Evolutionary conservation across 2,113 vertebrate genomes (phyloP).

Genomic region (Riparia riparia): DNA sequence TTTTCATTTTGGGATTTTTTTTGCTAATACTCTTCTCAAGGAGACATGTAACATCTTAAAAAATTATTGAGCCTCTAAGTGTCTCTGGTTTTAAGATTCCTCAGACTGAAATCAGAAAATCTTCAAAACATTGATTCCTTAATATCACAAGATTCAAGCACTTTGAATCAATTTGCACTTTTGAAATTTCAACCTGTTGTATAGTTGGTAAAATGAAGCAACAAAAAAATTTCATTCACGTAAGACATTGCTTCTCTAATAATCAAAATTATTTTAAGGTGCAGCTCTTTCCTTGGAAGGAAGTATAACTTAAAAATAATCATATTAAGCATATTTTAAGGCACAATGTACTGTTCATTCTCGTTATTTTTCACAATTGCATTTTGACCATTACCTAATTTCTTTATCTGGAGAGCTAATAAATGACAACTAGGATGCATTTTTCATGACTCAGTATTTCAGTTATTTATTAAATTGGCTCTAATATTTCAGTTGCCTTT

Average conservation of each 20-base stretch:
- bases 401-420: slow-evolving; percentile 11
- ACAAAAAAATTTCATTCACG: neutral
- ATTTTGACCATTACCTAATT: neutral
- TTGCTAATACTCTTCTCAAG: neutral
- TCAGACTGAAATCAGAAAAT: neutral
- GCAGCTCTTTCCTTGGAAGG: neutral
- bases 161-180: neutral
- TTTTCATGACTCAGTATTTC: neutral
- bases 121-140: neutral
- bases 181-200: neutral
- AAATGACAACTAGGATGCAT: neutral
- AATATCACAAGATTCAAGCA: neutral
- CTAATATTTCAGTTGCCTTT: neutral
- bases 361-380: neutral
- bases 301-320: neutral
- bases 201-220: neutral
- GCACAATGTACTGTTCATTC: neutral
- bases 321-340: neutral
- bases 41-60: neutral
- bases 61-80: neutral
- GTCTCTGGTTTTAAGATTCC: neutral
- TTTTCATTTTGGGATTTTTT: neutral
- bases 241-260: neutral
- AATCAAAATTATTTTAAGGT: neutral
- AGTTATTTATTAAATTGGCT: slow-evolving; percentile 35